Evolutionary conservation across 2,113 vertebrate species (phyloP).

Genomic region (Parus major): DNA sequence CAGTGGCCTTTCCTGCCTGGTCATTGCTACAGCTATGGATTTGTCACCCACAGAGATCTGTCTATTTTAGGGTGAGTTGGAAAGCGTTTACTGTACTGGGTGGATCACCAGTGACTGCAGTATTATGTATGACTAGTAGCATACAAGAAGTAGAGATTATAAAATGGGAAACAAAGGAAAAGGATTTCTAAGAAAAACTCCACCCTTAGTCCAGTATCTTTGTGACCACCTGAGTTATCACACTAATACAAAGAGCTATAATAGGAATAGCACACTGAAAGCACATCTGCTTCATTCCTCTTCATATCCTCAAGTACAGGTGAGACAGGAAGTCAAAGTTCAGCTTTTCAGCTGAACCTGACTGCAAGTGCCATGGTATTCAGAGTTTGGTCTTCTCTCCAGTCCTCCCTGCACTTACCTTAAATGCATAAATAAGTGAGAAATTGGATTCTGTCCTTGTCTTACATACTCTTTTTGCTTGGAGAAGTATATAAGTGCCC

Average conservation of each 20-base stretch:
- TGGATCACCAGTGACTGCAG: background rate
- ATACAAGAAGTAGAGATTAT: background rate
- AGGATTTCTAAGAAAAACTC: background rate
- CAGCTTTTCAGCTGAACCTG: background rate
- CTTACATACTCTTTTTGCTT: background rate
- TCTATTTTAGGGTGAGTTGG: background rate
- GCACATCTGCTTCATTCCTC: background rate
- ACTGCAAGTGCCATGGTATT: background rate
- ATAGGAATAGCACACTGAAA: background rate
- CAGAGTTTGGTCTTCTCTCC: background rate
- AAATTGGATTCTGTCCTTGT: background rate
- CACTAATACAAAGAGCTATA: background rate
- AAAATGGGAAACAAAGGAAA: background rate
- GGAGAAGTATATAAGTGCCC: background rate
- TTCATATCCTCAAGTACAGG: background rate
- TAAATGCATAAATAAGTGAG: background rate
- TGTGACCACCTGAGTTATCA: background rate
- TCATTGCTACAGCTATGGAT: background rate
- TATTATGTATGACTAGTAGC: background rate
- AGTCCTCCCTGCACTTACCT: background rate
- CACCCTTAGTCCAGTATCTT: background rate
- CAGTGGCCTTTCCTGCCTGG: background rate
- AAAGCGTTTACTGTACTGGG: background rate
- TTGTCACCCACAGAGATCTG: background rate
- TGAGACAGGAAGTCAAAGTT: background rate